Evolutionary conservation across 2,113 vertebrate genomes (phyloP).

Genomic region (Phrynosoma blainvillii): DNA sequence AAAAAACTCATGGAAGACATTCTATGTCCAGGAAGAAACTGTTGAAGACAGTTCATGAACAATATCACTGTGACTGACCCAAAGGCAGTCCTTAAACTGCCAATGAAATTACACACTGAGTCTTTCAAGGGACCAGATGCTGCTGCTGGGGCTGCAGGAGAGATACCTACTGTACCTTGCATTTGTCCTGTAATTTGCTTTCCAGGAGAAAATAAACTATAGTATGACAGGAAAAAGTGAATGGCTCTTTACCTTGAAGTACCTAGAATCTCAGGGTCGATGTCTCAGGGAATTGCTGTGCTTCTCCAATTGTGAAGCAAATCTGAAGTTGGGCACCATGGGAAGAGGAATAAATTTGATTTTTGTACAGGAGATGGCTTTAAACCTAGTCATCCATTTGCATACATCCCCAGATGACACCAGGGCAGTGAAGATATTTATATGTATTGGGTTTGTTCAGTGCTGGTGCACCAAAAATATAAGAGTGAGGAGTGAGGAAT

Average conservation of each 20-base stretch:
- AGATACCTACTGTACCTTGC: slow-evolving; percentile 76
- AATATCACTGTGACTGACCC: slow-evolving; percentile 70
- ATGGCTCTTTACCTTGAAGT: slow-evolving; percentile 46
- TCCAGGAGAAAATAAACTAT: slow-evolving; percentile 75
- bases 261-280: not conserved
- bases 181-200: slow-evolving; percentile 76
- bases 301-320: no score
- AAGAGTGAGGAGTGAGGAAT: no score
- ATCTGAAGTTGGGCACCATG: no score
- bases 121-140: slow-evolving; percentile 67
- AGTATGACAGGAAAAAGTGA: slow-evolving; percentile 60
- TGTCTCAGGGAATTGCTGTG: no score
- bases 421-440: no score
- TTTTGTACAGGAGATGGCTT: no score
- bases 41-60: slow-evolving; percentile 56
- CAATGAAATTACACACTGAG: slow-evolving; percentile 74
- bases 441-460: no score
- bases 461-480: no score
- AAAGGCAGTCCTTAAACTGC: slow-evolving; percentile 68
- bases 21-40: slow-evolving; percentile 56
- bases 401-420: no score
- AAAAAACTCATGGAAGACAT: slow-evolving; percentile 24
- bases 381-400: no score
- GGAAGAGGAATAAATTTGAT: no score
- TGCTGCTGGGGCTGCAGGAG: slow-evolving; percentile 40